Evolutionary conservation across 2,888 invertebrate species (phyloP), one percentile per base, ranked within the genome.

Genomic region (Crocallis elinguaria): DNA sequence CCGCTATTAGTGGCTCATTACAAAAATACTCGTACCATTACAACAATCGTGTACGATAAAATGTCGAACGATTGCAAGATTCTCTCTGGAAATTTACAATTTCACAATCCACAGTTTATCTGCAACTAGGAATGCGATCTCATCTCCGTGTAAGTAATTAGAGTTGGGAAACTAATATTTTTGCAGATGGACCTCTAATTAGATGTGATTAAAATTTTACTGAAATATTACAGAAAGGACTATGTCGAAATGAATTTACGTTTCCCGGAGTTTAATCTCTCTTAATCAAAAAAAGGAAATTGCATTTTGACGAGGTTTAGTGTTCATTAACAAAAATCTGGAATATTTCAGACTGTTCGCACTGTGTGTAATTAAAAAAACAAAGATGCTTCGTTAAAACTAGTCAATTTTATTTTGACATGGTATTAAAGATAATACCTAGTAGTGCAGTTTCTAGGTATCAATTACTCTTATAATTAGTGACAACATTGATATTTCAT

Each of bases 41-140:
- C 62, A 50, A 49, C 41, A 58, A 49, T 54, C 37, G 44, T 42
- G 39, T 19, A 42, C 32, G 46, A 19, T 32, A 39, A 57, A 57
- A 50, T 53, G 53, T 62, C 55, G 56, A 55, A 57, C 46, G 46
- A 56, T 63, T 58, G 56, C 60, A 54, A 35, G 56, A 54, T 21
- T 4, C 12, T 35, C 33, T 39, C 53, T 58, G 51, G 53, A 60
- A 60, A 54, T 54, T 35, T 37, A 32, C 29, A 23, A 44, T 63
- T 63, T 60, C 58, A 58, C 53, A 60, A 63, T 43, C 39, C 8
- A 19, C 56, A 30, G 52, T 56, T 46, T 60, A 57, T 50, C 48
- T 49, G n/a, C n/a, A 25, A 17, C 44, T 27, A 38, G 49, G 45
- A 58, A 51, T 49, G 38, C 45, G 45, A 60, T 48, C 45, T 59